These are phyloP conservation scores for Oxyura jamaicensis DNA, from an alignment of 2,113 vertebrate genomes.

Conservation along the genomic window DNA sequence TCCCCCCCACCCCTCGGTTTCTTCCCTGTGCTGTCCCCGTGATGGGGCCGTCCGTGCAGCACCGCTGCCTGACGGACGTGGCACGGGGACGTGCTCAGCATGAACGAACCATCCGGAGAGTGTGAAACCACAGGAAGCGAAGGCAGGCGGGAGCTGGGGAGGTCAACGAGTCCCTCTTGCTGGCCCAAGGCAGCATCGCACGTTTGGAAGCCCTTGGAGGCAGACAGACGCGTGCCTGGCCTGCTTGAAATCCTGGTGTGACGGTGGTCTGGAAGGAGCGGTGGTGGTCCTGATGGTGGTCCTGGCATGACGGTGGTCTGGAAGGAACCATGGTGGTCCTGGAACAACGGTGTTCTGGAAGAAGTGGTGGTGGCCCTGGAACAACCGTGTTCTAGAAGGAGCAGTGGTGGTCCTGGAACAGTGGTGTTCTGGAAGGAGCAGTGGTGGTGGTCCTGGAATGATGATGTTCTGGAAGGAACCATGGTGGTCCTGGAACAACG, in stretches of 20 bases:
- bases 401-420: no score
- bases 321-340: no score
- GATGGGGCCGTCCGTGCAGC: fast-evolving
- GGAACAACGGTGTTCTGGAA: no score
- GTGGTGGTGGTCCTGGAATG: not conserved
- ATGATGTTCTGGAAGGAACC: not conserved
- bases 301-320: no score
- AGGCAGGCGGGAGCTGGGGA: not conserved
- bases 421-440: no score
- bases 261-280: not conserved
- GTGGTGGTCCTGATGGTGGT: no score
- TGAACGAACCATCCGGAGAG: not conserved
- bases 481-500: no score
- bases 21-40: fast-evolving
- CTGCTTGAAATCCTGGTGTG: not conserved
- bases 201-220: not conserved
- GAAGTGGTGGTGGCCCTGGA: no score
- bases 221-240: not conserved
- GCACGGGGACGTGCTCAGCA: not conserved
- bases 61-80: not conserved
- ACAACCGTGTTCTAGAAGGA: no score
- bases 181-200: not conserved
- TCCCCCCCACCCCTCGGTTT: not conserved
- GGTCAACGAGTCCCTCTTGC: not conserved
- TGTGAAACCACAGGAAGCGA: not conserved